A percentile compares a stretch with the other conserved stretches of the same genome.
Conservation (phyloP, 1,140 invertebrate genomes). For the Semibalanus balanoides region DNA sequence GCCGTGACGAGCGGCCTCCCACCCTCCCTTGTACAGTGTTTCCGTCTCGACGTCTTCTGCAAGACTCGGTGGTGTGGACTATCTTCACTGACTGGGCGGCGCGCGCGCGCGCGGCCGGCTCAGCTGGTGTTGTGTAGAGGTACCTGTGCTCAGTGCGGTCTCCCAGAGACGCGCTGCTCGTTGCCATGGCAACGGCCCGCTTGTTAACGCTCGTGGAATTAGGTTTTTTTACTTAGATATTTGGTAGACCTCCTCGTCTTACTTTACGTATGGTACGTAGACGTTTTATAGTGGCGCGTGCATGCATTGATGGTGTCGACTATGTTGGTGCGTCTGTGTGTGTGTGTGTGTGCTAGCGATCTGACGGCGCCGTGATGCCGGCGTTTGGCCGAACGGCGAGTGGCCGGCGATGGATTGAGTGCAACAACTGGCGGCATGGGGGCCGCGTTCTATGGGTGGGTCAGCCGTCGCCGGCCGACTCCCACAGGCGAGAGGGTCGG, state of each 20-base stretch:
- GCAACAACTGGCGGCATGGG: too few species aligned
- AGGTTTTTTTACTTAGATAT: neutral
- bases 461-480: too few species aligned
- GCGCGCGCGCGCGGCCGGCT: too few species aligned
- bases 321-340: neutral
- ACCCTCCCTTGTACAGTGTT: neutral
- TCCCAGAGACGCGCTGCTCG: neutral
- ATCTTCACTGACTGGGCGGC: neutral
- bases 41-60: neutral
- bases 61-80: neutral
- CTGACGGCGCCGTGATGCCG: too few species aligned
- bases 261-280: neutral
- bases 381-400: too few species aligned
- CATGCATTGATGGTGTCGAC: neutral
- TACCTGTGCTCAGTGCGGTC: neutral
- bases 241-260: neutral
- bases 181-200: neutral
- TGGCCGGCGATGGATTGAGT: too few species aligned
- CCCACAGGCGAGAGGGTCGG: neutral
- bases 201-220: neutral
- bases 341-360: neutral
- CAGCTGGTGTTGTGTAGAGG: neutral
- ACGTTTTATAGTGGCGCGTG: neutral
- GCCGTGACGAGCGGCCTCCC: too few species aligned
- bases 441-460: too few species aligned